Base-by-base conservation (phyloP, 2,888 invertebrate genomes). In the Microctonus brassicae region DNA sequence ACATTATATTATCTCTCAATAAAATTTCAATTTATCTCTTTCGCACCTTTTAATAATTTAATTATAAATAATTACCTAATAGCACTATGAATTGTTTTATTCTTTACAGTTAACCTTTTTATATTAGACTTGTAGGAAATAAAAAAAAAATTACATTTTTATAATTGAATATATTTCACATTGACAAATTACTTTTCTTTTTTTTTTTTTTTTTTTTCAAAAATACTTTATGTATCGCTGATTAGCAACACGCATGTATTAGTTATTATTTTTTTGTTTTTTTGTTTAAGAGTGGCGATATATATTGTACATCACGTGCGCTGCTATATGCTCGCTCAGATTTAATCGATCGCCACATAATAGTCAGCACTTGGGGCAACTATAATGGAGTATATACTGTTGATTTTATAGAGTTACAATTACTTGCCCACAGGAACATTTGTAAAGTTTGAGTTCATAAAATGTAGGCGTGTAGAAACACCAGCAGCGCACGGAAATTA, bases 201-300 rank as follows among this genome's bases (percentile, higher is more conserved):
- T 70, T 36, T n/a, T n/a, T 39, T 75, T 71, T 55, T 68, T 68
- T 65, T 70, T 70, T 36, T n/a, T n/a, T n/a, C n/a, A n/a, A n/a
- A n/a, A n/a, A n/a, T n/a, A n/a, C n/a, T n/a, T n/a, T n/a, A n/a
- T 33, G 20, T 66, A 42, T 70, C 55, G 53, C 63, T 39, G 33
- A 24, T 57, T 33, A 67, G 52, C 57, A 36, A 42, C 39, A 66
- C 39, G 66, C 57, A 68, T 58, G 65, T 24, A 36, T 55, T 47
- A 53, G 62, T 61, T 62, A 62, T 55, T 39, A 20, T n/a, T 10
- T 64, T 22, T 67, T 36, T 63, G 9, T 68, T 33, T 20, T 24
- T 24, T 24, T 24, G 2, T 33, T 9, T 4, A 34, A 4, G 33
- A 58, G 24, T 55, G n/a, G 13, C 55, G 26, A 55, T 55, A 55